Percentiles rank a stretch among this genome's conserved stretches.
Conservation (phyloP, 2,888 invertebrate species). For the Parnassius orleans region DNA sequence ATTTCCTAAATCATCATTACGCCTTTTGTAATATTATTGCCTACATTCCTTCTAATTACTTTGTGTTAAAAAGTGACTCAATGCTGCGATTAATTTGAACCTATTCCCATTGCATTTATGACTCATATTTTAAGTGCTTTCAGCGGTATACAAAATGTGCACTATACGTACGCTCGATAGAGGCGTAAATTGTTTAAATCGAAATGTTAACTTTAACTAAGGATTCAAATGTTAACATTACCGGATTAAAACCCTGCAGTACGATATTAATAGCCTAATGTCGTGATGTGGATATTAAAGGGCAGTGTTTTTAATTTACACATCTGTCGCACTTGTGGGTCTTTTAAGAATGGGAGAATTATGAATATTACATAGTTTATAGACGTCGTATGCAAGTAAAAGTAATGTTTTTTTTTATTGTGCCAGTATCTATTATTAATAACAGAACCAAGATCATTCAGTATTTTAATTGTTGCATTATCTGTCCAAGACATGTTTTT, state of each 20-base stretch:
- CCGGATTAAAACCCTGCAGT: slow-evolving; percentile 60
- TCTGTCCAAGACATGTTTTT: too few species aligned
- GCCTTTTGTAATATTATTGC: slow-evolving; percentile 46
- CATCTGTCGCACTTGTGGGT: slow-evolving; percentile 72
- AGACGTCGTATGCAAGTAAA: too few species aligned
- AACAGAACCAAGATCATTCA: too few species aligned
- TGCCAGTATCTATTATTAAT: too few species aligned
- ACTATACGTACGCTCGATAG: slow-evolving; percentile 6
- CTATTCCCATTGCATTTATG: slow-evolving; percentile 38
- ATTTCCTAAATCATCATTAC: slow-evolving; percentile 50
- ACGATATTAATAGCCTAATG: slow-evolving; percentile 73
- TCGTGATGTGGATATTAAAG: slow-evolving; percentile 72
- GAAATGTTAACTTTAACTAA: slow-evolving; percentile 33
- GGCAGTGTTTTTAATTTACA: slow-evolving; percentile 74
- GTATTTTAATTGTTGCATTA: too few species aligned
- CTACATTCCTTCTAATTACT: slow-evolving; percentile 54
- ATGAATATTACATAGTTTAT: too few species aligned
- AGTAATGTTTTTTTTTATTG: too few species aligned
- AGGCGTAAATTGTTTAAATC: slow-evolving; percentile 28
- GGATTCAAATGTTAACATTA: slow-evolving; percentile 64
- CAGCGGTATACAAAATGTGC: slow-evolving; percentile 8
- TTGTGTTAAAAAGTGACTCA: slow-evolving; percentile 40
- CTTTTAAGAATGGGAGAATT: slow-evolving; percentile 47
- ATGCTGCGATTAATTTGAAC: slow-evolving; percentile 34
- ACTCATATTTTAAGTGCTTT: slow-evolving; percentile 32